Percentiles rank a stretch among this genome's conserved stretches.
phyloP scores from a whole-genome alignment of 2,797 vertebrate genomes.

The Schizopygopsis pylzovi region DNA sequence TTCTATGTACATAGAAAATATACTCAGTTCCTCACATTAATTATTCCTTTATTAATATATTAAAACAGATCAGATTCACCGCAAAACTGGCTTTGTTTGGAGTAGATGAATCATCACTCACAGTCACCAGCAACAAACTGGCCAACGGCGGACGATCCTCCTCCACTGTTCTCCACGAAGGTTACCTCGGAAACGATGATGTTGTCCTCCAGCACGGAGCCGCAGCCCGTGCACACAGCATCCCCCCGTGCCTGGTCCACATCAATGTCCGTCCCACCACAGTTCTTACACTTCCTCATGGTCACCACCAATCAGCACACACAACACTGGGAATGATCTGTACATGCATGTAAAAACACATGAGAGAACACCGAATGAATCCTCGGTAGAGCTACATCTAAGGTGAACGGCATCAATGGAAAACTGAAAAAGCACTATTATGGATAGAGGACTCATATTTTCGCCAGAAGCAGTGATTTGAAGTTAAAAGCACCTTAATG shows the following conservation, averaged over 20 bases:
- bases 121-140: constrained; percentile 94
- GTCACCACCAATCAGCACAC: constrained; percentile 13
- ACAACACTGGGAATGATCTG: background rate
- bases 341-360: background rate
- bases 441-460: background rate
- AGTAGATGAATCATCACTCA: constrained; percentile 67
- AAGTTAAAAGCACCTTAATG: no score
- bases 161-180: constrained; percentile 94
- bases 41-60: background rate
- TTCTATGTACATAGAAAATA: background rate
- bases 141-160: constrained; percentile 90
- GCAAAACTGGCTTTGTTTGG: background rate
- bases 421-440: background rate
- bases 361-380: background rate
- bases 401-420: background rate
- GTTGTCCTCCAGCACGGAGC: constrained; percentile 96
- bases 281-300: constrained; percentile 88
- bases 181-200: constrained; percentile 97
- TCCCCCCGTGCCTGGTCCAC: constrained; percentile 92
- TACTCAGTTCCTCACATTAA: background rate
- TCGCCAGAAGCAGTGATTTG: background rate
- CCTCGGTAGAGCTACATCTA: background rate
- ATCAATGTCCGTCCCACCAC: constrained; percentile 90
- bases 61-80: background rate
- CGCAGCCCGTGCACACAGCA: constrained; percentile 92